Percentiles rank a stretch among this genome's conserved stretches.
Conservation (phyloP, 2,797 vertebrate species). For the Aplochiton taeniatus region DNA sequence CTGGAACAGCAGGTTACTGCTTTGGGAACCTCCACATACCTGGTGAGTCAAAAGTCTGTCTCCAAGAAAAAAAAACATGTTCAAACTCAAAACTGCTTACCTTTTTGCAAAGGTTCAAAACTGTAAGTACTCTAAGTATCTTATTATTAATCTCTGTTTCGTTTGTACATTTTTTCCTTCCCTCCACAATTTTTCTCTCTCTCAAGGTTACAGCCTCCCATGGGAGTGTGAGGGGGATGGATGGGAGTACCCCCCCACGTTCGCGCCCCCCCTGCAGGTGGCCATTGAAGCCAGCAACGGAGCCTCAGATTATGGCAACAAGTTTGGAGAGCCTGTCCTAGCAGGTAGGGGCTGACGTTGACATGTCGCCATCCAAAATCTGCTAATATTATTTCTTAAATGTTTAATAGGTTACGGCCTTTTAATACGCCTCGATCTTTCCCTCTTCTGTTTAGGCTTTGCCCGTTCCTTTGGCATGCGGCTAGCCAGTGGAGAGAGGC, state of each 20-base stretch:
- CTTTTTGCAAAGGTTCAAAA: too few relatives aligned
- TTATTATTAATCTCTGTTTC: neutral
- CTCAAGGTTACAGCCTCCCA: slow-evolving; percentile 82
- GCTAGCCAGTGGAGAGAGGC: slow-evolving; percentile 78
- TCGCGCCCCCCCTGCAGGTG: slow-evolving; percentile 85
- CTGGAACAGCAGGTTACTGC: slow-evolving; percentile 91
- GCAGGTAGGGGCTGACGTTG: slow-evolving; percentile 69
- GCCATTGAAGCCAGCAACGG: slow-evolving; percentile 89
- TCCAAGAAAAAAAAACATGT: too few relatives aligned
- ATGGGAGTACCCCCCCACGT: slow-evolving; percentile 84
- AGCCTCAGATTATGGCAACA: slow-evolving; percentile 94
- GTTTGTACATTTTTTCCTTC: neutral
- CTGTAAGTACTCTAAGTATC: neutral
- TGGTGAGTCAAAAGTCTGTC: slow-evolving; percentile 66
- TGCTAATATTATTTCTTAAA: neutral
- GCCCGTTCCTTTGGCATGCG: slow-evolving; percentile 88
- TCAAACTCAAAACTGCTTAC: too few relatives aligned
- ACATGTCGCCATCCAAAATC: neutral
- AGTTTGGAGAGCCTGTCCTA: slow-evolving; percentile 91
- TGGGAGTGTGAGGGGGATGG: slow-evolving; percentile 86
- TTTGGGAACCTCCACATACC: slow-evolving; percentile 90
- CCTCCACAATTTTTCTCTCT: neutral
- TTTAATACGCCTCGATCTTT: neutral
- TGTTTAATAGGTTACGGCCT: neutral
- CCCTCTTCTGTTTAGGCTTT: slow-evolving; percentile 76